Evolutionary conservation across 2,888 invertebrate species (phyloP), one percentile per base, ranked within the genome.

Genomic region (Ichneumoninae sp.): DNA sequence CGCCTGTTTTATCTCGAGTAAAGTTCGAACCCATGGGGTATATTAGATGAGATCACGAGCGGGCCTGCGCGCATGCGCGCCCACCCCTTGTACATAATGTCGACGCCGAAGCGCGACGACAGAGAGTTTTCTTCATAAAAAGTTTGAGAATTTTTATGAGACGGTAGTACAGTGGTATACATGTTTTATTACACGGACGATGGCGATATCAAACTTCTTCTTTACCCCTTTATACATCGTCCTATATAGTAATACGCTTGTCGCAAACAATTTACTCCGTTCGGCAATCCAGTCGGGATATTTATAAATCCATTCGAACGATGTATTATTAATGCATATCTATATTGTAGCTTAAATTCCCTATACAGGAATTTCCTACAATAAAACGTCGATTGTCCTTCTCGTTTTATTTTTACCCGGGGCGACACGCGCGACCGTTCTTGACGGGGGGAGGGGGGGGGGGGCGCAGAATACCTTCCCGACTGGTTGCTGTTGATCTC

Each of bases 81-180:
- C 26, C 30, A 22, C 33, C 44, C 60, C 36, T 33, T 36, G 76
- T 68, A 81, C 70, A 54, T 68, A 84, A 78, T 81, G 62, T 78
- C 74, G 54, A 77, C 69, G 77, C 13, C 57, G 22, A 62, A 22
- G 69, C 40, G 70, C 33, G 44, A 65, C 44, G 69, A 74, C 69
- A 66, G 77, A 50, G 62, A 77, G 68, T 72, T 68, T 72, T 65
- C 52, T 60, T 81, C 69, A 69, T 77, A 74, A 81, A 83, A 81
- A 84, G 69, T 77, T 76, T 78, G 5, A 22, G 33, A 68, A 77
- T 81, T 81, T 80, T 84, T 78, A 84, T 81, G 84, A 80, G 84
- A 26, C 65, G 52, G 68, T 65, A 16, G 30, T 62, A 81, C 76
- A 60, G 77, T 72, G 66, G 68, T 72, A 70, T 81, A 66, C 76